These are phyloP conservation scores for Oceanodroma leucorhoa DNA, from an alignment of 2,797 vertebrate genomes.

Conservation along the genomic window DNA sequence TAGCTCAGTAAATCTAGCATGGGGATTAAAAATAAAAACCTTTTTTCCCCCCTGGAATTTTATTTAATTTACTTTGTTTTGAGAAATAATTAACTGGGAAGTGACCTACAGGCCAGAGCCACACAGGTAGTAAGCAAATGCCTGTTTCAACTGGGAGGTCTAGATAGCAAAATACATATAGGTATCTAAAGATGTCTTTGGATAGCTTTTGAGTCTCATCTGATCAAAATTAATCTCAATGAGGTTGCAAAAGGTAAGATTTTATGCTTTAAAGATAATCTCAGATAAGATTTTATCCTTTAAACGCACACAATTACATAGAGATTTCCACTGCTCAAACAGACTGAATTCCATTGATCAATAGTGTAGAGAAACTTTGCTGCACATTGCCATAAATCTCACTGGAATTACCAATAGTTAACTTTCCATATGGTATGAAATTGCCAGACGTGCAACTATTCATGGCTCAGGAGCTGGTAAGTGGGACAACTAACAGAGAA, in stretches of 20 bases:
- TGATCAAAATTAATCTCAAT: background rate
- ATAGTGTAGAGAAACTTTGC: background rate
- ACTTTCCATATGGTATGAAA: constrained; percentile 2
- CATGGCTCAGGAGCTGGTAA: background rate
- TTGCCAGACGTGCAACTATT: background rate
- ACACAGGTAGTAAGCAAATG: background rate
- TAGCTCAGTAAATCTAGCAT: background rate
- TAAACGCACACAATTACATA: background rate
- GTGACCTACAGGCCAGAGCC: background rate
- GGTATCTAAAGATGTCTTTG: background rate
- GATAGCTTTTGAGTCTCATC: rapidly evolving
- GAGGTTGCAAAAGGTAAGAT: background rate
- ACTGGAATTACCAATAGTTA: constrained; percentile 5
- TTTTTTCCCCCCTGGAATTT: background rate
- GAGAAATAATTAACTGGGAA: constrained; percentile 6
- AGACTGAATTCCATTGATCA: background rate
- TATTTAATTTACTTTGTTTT: background rate
- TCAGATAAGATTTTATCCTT: background rate
- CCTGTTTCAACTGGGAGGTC: background rate
- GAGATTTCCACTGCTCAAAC: background rate
- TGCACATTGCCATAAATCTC: background rate
- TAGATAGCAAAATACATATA: background rate
- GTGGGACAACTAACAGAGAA: background rate
- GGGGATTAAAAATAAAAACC: background rate
- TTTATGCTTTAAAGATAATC: background rate